Percentiles rank a stretch among this genome's conserved stretches.
These are phyloP conservation scores for Nyctereutes procyonoides DNA, from an alignment of 2,113 vertebrate genomes.

Conservation along the genomic window DNA sequence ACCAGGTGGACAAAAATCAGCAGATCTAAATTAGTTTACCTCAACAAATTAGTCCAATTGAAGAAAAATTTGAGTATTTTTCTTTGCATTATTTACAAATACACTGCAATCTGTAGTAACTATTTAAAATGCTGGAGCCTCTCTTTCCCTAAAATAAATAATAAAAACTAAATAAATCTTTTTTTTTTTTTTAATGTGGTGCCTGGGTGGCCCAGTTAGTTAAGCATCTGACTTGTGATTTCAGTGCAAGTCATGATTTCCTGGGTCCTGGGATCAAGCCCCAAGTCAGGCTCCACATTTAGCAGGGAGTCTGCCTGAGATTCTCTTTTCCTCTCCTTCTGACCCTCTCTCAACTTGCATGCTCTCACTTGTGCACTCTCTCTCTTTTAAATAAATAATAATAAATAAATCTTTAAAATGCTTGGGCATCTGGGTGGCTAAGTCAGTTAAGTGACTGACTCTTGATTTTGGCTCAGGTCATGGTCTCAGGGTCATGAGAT, in stretches of 20 bases:
- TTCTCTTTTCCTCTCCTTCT: background rate
- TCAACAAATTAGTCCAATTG: constrained; percentile 20
- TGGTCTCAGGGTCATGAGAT: background rate
- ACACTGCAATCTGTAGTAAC: constrained; percentile 20
- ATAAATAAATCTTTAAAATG: background rate
- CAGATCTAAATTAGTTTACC: constrained; percentile 31
- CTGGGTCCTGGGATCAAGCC: background rate
- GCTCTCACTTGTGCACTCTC: rapidly evolving
- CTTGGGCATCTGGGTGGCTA: background rate
- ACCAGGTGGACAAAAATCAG: constrained; percentile 12
- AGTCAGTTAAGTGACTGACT: background rate
- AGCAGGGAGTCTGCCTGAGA: background rate
- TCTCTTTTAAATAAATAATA: background rate
- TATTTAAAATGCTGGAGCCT: background rate
- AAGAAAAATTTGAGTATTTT: background rate
- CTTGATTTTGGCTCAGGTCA: background rate
- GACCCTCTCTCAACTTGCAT: background rate
- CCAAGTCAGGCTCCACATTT: background rate
- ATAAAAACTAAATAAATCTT: background rate
- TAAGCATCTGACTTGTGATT: background rate
- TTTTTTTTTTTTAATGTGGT: background rate
- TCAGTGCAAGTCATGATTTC: background rate
- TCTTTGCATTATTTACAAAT: constrained; percentile 47
- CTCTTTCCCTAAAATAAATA: background rate
- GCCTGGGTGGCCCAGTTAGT: background rate